Percentiles rank a stretch among this genome's conserved stretches.
phyloP scores from a whole-genome alignment of 2,113 vertebrate genomes.

The Sander vitreus region DNA sequence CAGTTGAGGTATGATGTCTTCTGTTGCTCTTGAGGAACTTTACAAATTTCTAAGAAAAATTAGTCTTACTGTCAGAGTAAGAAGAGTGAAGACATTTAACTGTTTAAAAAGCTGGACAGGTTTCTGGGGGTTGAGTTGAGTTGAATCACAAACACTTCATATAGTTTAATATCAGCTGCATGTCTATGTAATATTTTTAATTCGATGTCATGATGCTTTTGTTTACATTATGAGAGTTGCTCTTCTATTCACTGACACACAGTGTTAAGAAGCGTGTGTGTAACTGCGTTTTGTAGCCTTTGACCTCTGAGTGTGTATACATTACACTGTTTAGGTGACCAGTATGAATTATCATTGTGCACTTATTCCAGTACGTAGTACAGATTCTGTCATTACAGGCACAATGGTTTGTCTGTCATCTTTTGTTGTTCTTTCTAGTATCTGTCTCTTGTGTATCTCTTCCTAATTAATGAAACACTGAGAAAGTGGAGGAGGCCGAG shows the following conservation, averaged over 20 bases:
- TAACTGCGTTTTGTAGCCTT: neutral
- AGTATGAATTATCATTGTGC: slow-evolving; percentile 11
- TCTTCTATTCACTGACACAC: slow-evolving; percentile 1
- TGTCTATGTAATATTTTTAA: no score
- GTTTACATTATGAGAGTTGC: neutral
- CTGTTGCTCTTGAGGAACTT: no score
- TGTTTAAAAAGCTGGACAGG: no score
- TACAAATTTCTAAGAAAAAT: no score
- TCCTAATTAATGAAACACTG: neutral
- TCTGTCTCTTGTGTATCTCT: neutral
- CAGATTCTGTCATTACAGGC: slow-evolving; percentile 7
- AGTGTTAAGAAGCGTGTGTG: slow-evolving; percentile 2
- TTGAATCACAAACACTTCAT: no score
- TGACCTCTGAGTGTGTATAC: slow-evolving; percentile 11
- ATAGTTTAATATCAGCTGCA: no score
- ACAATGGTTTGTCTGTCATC: neutral
- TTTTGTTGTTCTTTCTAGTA: neutral
- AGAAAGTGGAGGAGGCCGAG: neutral
- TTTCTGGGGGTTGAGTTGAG: no score
- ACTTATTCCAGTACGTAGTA: neutral
- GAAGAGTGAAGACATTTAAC: no score
- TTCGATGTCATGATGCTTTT: no score
- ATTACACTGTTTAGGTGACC: slow-evolving; percentile 23
- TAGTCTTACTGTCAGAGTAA: no score
- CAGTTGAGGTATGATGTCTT: no score